Conservation (phyloP, 37 sponge, comb jelly and placozoan genomes). For the Mnemiopsis leidyi region DNA sequence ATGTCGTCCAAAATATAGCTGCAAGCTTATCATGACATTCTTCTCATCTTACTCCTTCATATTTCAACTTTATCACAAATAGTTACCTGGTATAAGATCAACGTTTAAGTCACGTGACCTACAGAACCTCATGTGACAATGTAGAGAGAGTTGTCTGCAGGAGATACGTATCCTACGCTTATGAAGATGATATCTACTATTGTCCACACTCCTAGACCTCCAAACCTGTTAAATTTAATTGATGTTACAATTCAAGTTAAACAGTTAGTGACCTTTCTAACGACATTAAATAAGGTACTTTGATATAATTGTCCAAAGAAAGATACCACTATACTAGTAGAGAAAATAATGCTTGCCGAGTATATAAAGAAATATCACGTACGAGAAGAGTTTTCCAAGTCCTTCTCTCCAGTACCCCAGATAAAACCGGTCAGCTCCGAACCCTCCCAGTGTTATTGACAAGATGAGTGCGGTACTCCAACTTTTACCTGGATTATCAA, state of each 20-base stretch:
- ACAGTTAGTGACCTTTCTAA: too few relatives aligned
- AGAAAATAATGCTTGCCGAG: neutral
- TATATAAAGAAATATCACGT: neutral
- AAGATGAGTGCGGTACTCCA: conserved; percentile 13
- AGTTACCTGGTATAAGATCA: neutral
- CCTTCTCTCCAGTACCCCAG: conserved; percentile 82
- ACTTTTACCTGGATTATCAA: conserved; percentile 21
- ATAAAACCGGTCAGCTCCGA: conserved; percentile 95
- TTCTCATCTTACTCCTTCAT: neutral
- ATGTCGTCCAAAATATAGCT: neutral
- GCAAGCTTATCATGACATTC: neutral
- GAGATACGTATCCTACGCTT: conserved; percentile 83
- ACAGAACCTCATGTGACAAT: conserved; percentile 30
- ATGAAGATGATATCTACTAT: conserved; percentile 88
- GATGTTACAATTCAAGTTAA: too few relatives aligned
- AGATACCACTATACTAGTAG: neutral
- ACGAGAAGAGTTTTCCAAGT: conserved; percentile 83
- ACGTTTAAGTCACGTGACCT: neutral
- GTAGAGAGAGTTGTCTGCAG: conserved; percentile 87
- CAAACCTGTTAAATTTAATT: too few relatives aligned
- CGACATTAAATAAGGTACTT: too few relatives aligned
- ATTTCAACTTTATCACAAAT: neutral
- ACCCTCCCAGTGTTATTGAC: conserved; percentile 88
- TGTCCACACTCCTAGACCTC: conserved; percentile 96
- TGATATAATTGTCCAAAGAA: neutral